A percentile compares a stretch with the other conserved stretches of the same genome.
Evolutionary conservation across 2,888 invertebrate genomes (phyloP).

Genomic region (Caenorhabditis sp.): DNA sequence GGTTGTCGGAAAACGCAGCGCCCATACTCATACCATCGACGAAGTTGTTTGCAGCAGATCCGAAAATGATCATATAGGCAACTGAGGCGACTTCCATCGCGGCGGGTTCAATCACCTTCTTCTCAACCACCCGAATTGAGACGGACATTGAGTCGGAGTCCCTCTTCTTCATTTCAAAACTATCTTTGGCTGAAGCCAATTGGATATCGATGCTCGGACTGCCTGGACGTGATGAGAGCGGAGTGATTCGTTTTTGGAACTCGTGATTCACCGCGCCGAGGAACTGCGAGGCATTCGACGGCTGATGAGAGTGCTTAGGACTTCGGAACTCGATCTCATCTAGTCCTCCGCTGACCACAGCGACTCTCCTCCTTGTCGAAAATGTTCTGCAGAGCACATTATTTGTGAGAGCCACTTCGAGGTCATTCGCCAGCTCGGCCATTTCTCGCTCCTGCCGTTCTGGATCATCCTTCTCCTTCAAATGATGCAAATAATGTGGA

Average conservation of each 20-base stretch:
- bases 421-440: conserved; percentile 55
- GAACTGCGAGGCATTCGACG: conserved; percentile 25
- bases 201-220: conserved; percentile 11
- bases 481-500: conserved; percentile 7
- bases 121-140: conserved; percentile 59
- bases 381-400: conserved; percentile 65
- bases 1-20: conserved; percentile 66
- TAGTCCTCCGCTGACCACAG: conserved; percentile 55
- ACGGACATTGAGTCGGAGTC: conserved; percentile 45
- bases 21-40: conserved; percentile 70
- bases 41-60: conserved; percentile 66
- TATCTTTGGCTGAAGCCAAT: conserved; percentile 4
- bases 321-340: conserved; percentile 58
- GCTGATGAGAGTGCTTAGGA: conserved; percentile 25
- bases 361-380: conserved; percentile 60
- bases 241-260: conserved; percentile 35
- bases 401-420: conserved; percentile 61
- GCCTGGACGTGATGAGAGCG: conserved; percentile 26
- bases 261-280: conserved; percentile 34
- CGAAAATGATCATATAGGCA: conserved; percentile 69
- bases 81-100: conserved; percentile 63
- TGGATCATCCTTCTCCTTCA: neutral
- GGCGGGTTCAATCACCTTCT: conserved; percentile 58
- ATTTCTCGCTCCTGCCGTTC: conserved; percentile 38
- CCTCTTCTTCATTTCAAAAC: conserved; percentile 25